Evolutionary conservation across 2,797 vertebrate genomes (phyloP).

Genomic region (Leuciscus waleckii): DNA sequence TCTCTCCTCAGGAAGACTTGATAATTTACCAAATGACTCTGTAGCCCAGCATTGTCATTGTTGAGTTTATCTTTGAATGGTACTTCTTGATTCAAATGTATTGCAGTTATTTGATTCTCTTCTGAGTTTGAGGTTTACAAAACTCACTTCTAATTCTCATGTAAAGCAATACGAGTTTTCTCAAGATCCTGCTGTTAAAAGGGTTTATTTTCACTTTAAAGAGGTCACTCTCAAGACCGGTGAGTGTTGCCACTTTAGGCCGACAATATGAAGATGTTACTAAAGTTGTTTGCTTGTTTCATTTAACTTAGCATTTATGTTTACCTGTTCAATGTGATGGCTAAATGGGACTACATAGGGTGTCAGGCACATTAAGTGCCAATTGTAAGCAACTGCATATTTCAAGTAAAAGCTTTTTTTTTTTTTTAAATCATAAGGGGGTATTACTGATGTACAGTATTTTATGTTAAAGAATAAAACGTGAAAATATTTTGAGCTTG

Average conservation of each 20-base stretch:
- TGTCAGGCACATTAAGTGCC: not conserved
- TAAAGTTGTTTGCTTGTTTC: not conserved
- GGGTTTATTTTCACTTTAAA: not conserved
- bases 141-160: conserved; percentile 23
- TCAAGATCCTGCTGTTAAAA: not conserved
- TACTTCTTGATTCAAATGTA: conserved; percentile 31
- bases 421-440: too few relatives aligned
- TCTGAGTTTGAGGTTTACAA: conserved; percentile 24
- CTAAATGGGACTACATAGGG: not conserved
- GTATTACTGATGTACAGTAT: not conserved
- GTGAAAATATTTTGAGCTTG: not conserved
- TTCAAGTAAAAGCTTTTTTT: not conserved
- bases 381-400: not conserved
- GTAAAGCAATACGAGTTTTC: conserved; percentile 5
- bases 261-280: not conserved
- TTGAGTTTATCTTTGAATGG: conserved; percentile 30
- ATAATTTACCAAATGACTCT: conserved; percentile 49
- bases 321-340: not conserved
- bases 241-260: not conserved
- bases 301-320: not conserved
- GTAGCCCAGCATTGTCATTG: conserved; percentile 9
- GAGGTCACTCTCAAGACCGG: not conserved
- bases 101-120: not conserved
- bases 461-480: not conserved
- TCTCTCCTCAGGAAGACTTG: conserved; percentile 28